phyloP scores from a whole-genome alignment of 2,113 vertebrate genomes.

The Paradisaea rubra region DNA sequence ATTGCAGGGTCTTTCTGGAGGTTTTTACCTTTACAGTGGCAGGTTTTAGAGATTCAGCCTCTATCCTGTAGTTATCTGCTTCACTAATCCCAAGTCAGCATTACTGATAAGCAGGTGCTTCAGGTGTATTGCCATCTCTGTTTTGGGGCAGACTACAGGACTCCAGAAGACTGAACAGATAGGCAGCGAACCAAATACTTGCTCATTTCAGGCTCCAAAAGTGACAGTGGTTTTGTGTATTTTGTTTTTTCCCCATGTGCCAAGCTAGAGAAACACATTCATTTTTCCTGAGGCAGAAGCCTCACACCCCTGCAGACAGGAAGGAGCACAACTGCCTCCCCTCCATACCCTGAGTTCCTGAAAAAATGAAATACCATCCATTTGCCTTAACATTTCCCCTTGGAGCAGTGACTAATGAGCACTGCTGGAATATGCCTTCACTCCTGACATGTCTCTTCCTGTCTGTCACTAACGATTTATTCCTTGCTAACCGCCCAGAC shows the following conservation, averaged over 20 bases:
- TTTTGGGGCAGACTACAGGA: not conserved
- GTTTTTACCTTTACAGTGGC: not conserved
- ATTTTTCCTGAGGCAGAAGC: not conserved
- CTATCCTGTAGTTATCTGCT: not conserved
- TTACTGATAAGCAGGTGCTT: not conserved
- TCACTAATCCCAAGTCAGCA: not conserved
- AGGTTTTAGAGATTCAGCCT: not conserved
- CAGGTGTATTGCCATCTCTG: not conserved
- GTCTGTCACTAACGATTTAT: not conserved
- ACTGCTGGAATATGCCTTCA: not conserved
- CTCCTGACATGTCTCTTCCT: not conserved
- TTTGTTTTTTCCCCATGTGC: not conserved
- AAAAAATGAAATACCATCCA: not conserved
- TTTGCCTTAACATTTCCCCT: not conserved
- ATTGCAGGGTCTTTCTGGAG: not conserved
- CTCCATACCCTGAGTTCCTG: not conserved
- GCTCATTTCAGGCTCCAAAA: not conserved
- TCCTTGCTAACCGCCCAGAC: not conserved
- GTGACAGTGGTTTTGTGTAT: not conserved
- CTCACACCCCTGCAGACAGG: not conserved
- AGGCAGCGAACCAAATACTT: not conserved
- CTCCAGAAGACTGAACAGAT: not conserved
- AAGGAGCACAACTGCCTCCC: not conserved
- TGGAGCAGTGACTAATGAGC: not conserved
- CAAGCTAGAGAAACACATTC: not conserved